Percentiles rank a stretch among this genome's conserved stretches.
phyloP scores from a whole-genome alignment of 1,140 invertebrate genomes.

The Drosophila paulistorum region DNA sequence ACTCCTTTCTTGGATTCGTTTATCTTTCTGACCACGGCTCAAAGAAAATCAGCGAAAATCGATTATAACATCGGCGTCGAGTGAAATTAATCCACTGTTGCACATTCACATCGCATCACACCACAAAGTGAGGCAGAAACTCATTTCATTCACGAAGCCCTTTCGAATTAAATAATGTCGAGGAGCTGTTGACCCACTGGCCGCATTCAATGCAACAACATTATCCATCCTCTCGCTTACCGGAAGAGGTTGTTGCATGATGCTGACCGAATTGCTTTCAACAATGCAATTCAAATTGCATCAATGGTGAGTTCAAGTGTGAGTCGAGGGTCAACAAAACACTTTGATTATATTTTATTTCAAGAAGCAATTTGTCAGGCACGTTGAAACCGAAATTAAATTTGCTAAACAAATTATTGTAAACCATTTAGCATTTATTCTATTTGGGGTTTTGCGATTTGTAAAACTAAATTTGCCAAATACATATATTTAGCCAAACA shows the following conservation, averaged over 20 bases:
- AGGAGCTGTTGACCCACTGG: not conserved
- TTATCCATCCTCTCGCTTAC: not conserved
- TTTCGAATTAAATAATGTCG: not conserved
- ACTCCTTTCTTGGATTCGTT: too few species aligned
- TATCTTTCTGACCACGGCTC: not conserved
- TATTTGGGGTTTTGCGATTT: conserved; percentile 37
- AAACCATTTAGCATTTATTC: not conserved
- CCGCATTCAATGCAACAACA: not conserved
- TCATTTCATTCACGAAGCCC: not conserved
- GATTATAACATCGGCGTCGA: not conserved
- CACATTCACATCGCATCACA: not conserved
- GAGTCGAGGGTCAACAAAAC: not conserved
- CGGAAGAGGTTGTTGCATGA: conserved; percentile 3
- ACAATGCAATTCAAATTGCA: not conserved
- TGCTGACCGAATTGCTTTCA: not conserved
- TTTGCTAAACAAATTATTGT: not conserved
- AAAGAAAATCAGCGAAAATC: not conserved
- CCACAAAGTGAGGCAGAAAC: not conserved
- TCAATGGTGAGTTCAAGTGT: not conserved
- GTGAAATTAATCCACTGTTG: not conserved
- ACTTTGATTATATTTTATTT: not conserved
- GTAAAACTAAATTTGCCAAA: conserved; percentile 56
- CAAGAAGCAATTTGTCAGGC: not conserved
- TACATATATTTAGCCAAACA: conserved; percentile 3
- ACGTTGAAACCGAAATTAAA: not conserved